These are phyloP conservation scores for Drosophila subsilvestris DNA, from an alignment of 2,888 invertebrate species.

Conservation along the genomic window DNA sequence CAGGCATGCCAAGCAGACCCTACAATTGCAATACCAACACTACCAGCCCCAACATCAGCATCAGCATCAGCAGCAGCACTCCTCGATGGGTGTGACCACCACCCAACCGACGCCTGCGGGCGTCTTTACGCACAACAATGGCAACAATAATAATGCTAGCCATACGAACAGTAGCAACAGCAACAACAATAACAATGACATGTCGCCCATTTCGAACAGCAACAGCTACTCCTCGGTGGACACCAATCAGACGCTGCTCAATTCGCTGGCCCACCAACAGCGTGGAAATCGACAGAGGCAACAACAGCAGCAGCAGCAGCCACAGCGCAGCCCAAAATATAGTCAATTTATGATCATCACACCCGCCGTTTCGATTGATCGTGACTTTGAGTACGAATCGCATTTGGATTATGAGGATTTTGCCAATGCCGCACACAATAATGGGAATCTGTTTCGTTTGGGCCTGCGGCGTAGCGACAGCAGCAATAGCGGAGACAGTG, in stretches of 20 bases:
- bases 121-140: constrained; percentile 71
- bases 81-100: constrained; percentile 67
- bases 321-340: constrained; percentile 77
- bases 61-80: constrained; percentile 54
- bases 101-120: constrained; percentile 81
- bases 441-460: constrained; percentile 81
- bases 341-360: constrained; percentile 84
- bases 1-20: constrained; percentile 54
- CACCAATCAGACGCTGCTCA: constrained; percentile 82
- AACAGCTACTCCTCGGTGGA: constrained; percentile 83
- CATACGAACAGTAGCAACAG: constrained; percentile 69
- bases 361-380: constrained; percentile 84
- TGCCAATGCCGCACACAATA: constrained; percentile 75
- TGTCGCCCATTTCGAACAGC: constrained; percentile 78
- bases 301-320: constrained; percentile 48
- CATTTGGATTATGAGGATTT: constrained; percentile 72
- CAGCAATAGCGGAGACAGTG: constrained; percentile 70
- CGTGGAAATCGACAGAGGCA: constrained; percentile 52
- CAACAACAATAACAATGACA: constrained; percentile 70
- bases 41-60: constrained; percentile 48
- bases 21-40: constrained; percentile 45
- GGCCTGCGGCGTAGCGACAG: constrained; percentile 75
- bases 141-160: constrained; percentile 49
- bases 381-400: constrained; percentile 79
- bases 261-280: constrained; percentile 74